Conservation (phyloP, 2,113 vertebrate species). For the Acanthisitta chloris region DNA sequence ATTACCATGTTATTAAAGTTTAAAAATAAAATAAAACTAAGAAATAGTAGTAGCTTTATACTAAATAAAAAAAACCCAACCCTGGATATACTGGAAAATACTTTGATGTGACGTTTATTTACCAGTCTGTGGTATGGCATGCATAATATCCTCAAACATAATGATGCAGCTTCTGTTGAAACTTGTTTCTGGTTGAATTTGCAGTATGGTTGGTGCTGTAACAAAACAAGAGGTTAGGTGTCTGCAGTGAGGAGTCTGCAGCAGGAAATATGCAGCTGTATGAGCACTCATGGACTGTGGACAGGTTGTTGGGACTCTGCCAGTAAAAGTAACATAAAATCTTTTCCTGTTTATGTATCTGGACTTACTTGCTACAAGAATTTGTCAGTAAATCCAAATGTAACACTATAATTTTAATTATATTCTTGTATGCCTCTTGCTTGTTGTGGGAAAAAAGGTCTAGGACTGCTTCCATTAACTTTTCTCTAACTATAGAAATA, state of each 20-base stretch:
- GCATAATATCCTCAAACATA: not conserved
- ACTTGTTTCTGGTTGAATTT: not conserved
- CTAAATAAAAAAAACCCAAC: rapidly evolving
- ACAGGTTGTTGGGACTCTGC: not conserved
- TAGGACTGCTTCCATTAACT: not conserved
- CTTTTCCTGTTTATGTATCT: slow-evolving; percentile 17
- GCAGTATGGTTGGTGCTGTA: not conserved
- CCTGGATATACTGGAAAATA: not conserved
- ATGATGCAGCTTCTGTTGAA: not conserved
- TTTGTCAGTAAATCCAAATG: not conserved
- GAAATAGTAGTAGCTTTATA: not conserved
- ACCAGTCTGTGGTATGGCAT: not conserved
- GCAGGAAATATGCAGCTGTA: not conserved
- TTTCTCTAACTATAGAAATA: not conserved
- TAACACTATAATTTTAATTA: not conserved
- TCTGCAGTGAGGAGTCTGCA: not conserved
- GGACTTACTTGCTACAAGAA: not conserved
- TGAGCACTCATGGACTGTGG: not conserved
- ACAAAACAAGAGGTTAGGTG: not conserved
- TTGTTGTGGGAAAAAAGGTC: not conserved
- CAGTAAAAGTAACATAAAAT: not conserved
- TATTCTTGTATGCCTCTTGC: not conserved
- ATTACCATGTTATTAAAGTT: not conserved
- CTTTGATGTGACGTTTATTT: not conserved
- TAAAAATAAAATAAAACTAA: not conserved